phyloP scores from a whole-genome alignment of 2,797 vertebrate genomes.

The Apogon talboti region DNA sequence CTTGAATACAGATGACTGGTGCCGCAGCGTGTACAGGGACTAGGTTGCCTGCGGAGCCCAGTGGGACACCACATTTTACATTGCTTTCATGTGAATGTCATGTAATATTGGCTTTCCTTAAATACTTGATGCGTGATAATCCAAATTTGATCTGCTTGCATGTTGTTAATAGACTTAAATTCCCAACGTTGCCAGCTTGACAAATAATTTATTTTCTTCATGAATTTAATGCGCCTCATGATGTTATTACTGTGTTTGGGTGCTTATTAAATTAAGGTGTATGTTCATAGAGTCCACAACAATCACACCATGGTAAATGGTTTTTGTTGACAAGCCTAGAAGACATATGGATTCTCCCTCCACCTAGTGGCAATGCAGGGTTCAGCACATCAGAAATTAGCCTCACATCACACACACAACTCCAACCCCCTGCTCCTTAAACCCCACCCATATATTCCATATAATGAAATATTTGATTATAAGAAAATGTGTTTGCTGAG shows the following conservation, averaged over 20 bases:
- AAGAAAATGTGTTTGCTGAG: conserved; percentile 15
- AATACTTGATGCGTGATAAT: conserved; percentile 48
- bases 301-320: background rate
- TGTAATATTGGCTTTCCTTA: conserved; percentile 44
- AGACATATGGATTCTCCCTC: conserved; percentile 56
- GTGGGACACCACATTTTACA: conserved; percentile 43
- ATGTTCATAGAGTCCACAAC: background rate
- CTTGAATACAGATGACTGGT: conserved; percentile 61
- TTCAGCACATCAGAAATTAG: conserved; percentile 22
- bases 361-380: conserved; percentile 72
- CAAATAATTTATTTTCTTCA: conserved; percentile 8
- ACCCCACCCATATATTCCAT: conserved; percentile 4
- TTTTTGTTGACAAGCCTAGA: conserved; percentile 4
- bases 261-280: conserved; percentile 14
- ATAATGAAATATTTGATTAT: conserved; percentile 16
- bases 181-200: conserved; percentile 10
- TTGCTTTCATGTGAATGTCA: conserved; percentile 62
- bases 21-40: conserved; percentile 38
- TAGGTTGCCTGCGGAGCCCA: conserved; percentile 40
- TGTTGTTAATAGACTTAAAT: conserved; percentile 34
- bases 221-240: conserved; percentile 6
- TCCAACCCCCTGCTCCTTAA: background rate
- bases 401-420: conserved; percentile 1
- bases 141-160: conserved; percentile 42
- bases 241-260: conserved; percentile 1